These are phyloP conservation scores for Eledona agricola DNA, from an alignment of 2,888 invertebrate species.

Conservation along the genomic window DNA sequence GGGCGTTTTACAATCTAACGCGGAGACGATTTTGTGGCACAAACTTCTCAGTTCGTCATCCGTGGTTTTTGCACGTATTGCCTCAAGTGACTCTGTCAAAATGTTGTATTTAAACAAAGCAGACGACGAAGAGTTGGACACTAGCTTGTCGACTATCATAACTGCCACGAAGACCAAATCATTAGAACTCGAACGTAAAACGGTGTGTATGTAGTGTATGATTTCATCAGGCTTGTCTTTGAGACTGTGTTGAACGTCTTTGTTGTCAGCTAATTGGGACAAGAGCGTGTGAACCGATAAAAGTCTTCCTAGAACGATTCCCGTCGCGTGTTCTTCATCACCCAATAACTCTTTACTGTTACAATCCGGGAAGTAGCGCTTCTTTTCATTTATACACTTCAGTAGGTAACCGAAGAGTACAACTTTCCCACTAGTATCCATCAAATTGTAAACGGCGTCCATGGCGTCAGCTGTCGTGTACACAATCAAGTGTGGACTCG, in stretches of 20 bases:
- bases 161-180: constrained; percentile 51
- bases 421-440: constrained; percentile 47
- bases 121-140: constrained; percentile 40
- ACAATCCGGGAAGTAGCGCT: constrained; percentile 50
- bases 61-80: constrained; percentile 46
- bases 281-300: constrained; percentile 64
- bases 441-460: constrained; percentile 56
- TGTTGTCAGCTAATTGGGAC: constrained; percentile 64
- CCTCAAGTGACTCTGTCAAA: constrained; percentile 51
- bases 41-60: constrained; percentile 51
- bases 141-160: constrained; percentile 58
- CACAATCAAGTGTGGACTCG: constrained; percentile 38
- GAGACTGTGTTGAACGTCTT: constrained; percentile 61
- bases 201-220: constrained; percentile 64
- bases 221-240: constrained; percentile 63
- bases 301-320: constrained; percentile 58
- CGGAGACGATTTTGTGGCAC: constrained; percentile 45
- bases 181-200: constrained; percentile 54
- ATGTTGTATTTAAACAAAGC: constrained; percentile 50
- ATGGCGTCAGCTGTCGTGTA: constrained; percentile 51
- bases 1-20: constrained; percentile 28
- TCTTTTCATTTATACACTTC: constrained; percentile 52
- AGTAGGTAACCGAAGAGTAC: constrained; percentile 61
- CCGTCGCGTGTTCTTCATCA: constrained; percentile 60
- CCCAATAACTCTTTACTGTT: constrained; percentile 55